A percentile compares a stretch with the other conserved stretches of the same genome.
Evolutionary conservation across 2,888 invertebrate genomes (phyloP).

Genomic region (Rhyacophila evoluta): DNA sequence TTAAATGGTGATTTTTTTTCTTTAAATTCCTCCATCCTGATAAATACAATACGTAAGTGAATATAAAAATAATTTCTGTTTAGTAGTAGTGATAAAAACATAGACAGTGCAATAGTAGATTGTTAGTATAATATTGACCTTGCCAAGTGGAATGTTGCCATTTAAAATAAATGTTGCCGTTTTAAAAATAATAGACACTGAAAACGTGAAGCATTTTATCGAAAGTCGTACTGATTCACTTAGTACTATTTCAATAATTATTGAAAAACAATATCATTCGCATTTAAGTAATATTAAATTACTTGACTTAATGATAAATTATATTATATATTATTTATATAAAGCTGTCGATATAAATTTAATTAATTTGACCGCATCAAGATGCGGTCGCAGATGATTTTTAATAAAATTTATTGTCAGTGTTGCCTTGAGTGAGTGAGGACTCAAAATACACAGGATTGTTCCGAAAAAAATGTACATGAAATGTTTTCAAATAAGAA

Average conservation of each 20-base stretch:
- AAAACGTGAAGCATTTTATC: neutral
- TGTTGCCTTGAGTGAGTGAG: slow-evolving; percentile 33
- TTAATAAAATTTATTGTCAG: neutral
- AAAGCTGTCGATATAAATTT: neutral
- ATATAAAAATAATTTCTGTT: too few relatives aligned
- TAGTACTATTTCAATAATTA: neutral
- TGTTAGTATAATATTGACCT: neutral
- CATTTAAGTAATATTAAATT: neutral
- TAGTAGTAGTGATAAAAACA: too few relatives aligned
- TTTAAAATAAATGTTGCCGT: neutral
- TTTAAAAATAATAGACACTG: neutral
- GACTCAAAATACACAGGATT: neutral
- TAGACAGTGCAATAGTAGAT: neutral
- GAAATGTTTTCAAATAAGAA: slow-evolving; percentile 20
- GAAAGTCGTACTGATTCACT: neutral
- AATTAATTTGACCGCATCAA: neutral
- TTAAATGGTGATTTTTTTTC: neutral
- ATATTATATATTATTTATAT: slow-evolving; percentile 6
- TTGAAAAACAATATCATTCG: slow-evolving; percentile 10
- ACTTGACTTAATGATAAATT: neutral
- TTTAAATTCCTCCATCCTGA: too few relatives aligned
- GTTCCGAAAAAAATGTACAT: neutral
- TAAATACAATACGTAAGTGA: too few relatives aligned
- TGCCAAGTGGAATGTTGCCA: neutral
- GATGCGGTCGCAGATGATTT: neutral